Conservation (phyloP, 1,140 invertebrate species). For the Leptopilina clavipes region DNA sequence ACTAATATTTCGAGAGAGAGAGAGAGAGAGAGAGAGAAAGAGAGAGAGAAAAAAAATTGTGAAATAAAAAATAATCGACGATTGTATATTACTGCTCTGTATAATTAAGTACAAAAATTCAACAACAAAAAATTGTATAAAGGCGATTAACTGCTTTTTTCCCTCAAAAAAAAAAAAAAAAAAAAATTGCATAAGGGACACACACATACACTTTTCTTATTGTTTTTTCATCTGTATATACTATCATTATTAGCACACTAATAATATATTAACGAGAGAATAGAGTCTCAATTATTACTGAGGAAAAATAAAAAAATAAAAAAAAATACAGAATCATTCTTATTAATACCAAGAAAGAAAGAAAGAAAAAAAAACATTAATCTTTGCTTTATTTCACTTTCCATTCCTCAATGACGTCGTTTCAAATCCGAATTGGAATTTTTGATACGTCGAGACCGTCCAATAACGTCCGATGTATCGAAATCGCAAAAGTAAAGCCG, state of each 20-base stretch:
- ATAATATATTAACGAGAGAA: conserved; percentile 70
- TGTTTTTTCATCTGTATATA: conserved; percentile 74
- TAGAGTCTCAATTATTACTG: conserved; percentile 71
- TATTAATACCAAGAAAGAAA: conserved; percentile 67
- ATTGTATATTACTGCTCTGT: conserved; percentile 63
- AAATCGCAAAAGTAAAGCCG: conserved; percentile 57
- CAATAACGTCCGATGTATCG: conserved; percentile 54
- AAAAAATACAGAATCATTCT: conserved; percentile 71
- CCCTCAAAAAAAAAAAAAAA: conserved; percentile 15
- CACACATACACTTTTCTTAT: conserved; percentile 62
- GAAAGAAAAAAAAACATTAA: conserved; percentile 38
- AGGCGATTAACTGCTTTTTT: conserved; percentile 51
- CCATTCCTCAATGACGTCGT: conserved; percentile 43
- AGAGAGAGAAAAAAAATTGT: no score
- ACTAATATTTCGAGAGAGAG: neutral
- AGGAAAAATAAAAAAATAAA: conserved; percentile 59
- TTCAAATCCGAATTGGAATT: conserved; percentile 50
- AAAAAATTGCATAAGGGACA: conserved; percentile 38
- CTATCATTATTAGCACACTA: conserved; percentile 73
- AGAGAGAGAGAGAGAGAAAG: neutral
- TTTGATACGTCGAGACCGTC: conserved; percentile 35
- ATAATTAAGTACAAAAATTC: conserved; percentile 66
- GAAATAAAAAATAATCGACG: conserved; percentile 10
- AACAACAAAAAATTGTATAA: conserved; percentile 55
- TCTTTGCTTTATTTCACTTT: conserved; percentile 51